These are phyloP conservation scores for Parauchenoglanis punctatus DNA, from an alignment of 2,797 vertebrate genomes.

Conservation along the genomic window DNA sequence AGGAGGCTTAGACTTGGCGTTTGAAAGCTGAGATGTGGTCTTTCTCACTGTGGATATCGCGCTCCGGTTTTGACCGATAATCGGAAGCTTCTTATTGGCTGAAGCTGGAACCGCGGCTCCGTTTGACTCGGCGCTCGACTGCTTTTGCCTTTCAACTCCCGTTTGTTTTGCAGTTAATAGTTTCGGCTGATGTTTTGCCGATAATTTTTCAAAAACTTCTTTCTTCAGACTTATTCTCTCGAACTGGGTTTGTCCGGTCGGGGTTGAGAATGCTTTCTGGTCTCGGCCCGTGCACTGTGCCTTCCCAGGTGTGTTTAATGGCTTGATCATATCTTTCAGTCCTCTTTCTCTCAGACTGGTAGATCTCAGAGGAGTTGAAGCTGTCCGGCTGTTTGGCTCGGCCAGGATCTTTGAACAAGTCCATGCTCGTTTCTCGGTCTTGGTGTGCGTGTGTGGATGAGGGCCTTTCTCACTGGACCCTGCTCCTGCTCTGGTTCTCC, in stretches of 20 bases:
- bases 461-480: neutral
- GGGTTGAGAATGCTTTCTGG: constrained; percentile 59
- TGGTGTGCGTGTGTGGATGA: neutral
- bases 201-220: constrained; percentile 65
- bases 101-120: constrained; percentile 48
- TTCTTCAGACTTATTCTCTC: constrained; percentile 69
- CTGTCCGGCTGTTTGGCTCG: constrained; percentile 54
- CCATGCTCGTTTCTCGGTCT: constrained; percentile 37
- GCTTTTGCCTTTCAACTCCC: constrained; percentile 64
- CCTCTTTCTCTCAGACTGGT: constrained; percentile 55
- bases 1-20: constrained; percentile 36
- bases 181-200: constrained; percentile 65
- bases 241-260: constrained; percentile 65
- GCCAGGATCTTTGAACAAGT: constrained; percentile 52
- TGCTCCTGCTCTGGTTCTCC: constrained; percentile 68
- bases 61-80: constrained; percentile 48
- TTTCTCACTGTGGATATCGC: constrained; percentile 48
- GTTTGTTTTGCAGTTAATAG: constrained; percentile 56
- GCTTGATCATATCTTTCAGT: constrained; percentile 32
- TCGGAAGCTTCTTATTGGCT: constrained; percentile 40
- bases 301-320: constrained; percentile 34
- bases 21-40: constrained; percentile 44
- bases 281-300: constrained; percentile 22
- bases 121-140: constrained; percentile 46
- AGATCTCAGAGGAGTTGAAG: constrained; percentile 53